Evolutionary conservation across 2,888 invertebrate genomes (phyloP), one percentile per base, ranked within the genome.

Genomic region (Anaspis maculata): DNA sequence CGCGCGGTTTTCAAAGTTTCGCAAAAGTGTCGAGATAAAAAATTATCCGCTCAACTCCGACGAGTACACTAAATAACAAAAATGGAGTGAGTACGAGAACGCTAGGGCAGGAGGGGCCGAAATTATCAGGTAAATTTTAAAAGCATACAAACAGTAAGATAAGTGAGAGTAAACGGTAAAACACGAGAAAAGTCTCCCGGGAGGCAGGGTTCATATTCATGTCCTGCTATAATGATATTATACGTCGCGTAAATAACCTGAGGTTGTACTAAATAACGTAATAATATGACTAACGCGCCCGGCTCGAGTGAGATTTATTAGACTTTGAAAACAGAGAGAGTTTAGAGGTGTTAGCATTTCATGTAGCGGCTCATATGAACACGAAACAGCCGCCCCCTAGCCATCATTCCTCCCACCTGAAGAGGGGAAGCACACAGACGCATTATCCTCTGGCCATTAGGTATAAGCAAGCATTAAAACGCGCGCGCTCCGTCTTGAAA

Each of bases 141-240:
- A 52, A 54, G 52, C 48, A 47, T 50, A 50, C 48, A 52, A 47
- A 51, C 48, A 48, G 49, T 46, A 46, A 57, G 54, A 56, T 54
- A 56, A 56, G 56, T 53, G 56, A 48, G 47, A 50, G 52, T 54
- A 56, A 49, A 54, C 49, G 52, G 52, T 55, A 53, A 53, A 53
- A 51, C 52, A 51, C 46, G 55, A 55, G 59, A 52, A 57, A 56
- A 56, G 51, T 54, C 56, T 55, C 57, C 45, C 40, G 54, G 50
- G 58, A 56, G 44, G 48, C 45, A 41, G 53, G 51, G 57, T 59
- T 59, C 57, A 59, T 59, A 60, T 59, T 59, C 59, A 57, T 58
- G 59, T 59, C 57, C 60, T 57, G 55, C 53, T 52, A 52, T 59
- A 59, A 60, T 57, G 57, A 56, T 59, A 57, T 61, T 53, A 52